phyloP scores from a whole-genome alignment of 2,797 vertebrate genomes.

The Gobio occitaniae region DNA sequence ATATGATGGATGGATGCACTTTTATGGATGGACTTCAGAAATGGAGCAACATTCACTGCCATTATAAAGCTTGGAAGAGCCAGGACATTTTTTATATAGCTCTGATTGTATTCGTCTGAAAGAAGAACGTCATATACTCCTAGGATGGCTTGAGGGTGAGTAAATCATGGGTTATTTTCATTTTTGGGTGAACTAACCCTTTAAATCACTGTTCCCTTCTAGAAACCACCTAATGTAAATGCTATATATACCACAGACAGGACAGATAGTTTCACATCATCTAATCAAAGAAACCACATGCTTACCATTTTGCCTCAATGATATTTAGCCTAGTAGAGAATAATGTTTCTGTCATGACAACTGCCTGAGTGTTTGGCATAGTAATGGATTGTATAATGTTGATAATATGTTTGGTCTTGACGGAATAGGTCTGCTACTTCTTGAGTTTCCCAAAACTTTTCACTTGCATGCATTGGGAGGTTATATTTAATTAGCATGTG shows the following conservation, averaged over 20 bases:
- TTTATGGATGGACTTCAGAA: too few relatives aligned
- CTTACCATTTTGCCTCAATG: background rate
- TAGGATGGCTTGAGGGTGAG: too few relatives aligned
- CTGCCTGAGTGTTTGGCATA: background rate
- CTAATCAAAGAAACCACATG: background rate
- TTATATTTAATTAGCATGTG: background rate
- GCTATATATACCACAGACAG: background rate
- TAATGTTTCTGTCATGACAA: background rate
- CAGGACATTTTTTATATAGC: too few relatives aligned
- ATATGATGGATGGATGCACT: too few relatives aligned
- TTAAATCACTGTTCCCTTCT: background rate
- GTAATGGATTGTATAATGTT: background rate
- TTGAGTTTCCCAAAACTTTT: background rate
- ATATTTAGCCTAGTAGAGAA: background rate
- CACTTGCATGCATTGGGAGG: background rate
- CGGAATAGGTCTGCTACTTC: background rate
- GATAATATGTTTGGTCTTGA: background rate
- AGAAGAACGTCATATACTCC: too few relatives aligned
- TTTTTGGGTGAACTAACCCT: too few relatives aligned
- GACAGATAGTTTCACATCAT: background rate
- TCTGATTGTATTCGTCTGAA: too few relatives aligned
- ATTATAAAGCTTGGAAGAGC: too few relatives aligned
- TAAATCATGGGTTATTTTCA: too few relatives aligned
- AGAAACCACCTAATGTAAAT: background rate
- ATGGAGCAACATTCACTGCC: too few relatives aligned